Percentiles rank a stretch among this genome's conserved stretches.
phyloP scores from a whole-genome alignment of 2,797 vertebrate genomes.

The Tokudaia muenninki region DNA sequence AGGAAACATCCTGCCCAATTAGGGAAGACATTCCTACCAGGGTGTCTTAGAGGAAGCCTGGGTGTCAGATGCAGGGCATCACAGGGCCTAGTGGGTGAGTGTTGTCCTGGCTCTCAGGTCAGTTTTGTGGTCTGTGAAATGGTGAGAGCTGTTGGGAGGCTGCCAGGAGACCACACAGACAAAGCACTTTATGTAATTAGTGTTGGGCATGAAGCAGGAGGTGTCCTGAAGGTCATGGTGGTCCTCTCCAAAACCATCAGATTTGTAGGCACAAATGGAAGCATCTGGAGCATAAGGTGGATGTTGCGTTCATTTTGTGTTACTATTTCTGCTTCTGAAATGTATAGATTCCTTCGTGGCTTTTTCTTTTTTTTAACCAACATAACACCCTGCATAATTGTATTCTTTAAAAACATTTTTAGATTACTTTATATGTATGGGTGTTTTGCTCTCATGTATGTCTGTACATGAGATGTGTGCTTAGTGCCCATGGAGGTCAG shows the following conservation, averaged over 20 bases:
- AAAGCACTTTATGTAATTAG: too few relatives aligned
- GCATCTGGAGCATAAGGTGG: not conserved
- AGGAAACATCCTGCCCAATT: not conserved
- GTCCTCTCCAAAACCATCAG: not conserved
- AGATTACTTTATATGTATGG: not conserved
- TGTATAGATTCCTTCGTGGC: not conserved
- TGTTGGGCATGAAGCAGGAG: not conserved
- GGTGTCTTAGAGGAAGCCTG: not conserved
- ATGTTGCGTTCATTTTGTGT: not conserved
- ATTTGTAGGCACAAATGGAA: not conserved
- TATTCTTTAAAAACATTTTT: not conserved
- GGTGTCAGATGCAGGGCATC: not conserved
- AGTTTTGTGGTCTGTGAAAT: not conserved
- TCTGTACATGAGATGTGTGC: not conserved
- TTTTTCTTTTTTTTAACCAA: not conserved
- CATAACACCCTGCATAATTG: not conserved
- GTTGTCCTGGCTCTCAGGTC: not conserved
- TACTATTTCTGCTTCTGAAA: not conserved
- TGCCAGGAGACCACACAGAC: not conserved
- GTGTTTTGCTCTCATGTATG: not conserved
- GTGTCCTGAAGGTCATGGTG: not conserved
- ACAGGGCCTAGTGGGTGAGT: not conserved
- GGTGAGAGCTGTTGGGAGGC: not conserved
- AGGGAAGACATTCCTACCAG: not conserved
- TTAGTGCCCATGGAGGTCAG: not conserved